Evolutionary conservation across 1,140 invertebrate genomes (phyloP).

Genomic region (Maniola jurtina): DNA sequence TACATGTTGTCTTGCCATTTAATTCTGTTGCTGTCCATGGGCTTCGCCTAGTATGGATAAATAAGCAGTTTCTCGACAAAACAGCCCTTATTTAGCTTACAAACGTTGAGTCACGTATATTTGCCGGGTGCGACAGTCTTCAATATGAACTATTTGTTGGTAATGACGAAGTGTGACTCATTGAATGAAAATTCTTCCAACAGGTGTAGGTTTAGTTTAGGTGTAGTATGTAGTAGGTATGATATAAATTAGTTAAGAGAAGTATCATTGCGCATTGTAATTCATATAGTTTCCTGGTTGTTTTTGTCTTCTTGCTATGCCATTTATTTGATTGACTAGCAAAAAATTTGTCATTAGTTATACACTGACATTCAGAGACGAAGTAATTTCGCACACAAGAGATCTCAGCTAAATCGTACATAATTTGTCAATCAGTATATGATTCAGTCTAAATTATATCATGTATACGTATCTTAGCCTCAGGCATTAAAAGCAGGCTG

Average conservation of each 20-base stretch:
- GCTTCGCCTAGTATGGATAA: constrained; percentile 58
- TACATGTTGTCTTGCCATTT: constrained; percentile 48
- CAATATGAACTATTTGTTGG: constrained; percentile 47
- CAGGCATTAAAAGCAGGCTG: background rate
- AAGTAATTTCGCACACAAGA: background rate
- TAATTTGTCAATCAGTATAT: background rate
- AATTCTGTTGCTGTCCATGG: constrained; percentile 50
- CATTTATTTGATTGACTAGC: constrained; percentile 4
- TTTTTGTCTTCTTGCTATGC: constrained; percentile 16
- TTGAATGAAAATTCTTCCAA: constrained; percentile 47
- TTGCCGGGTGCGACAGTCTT: constrained; percentile 49
- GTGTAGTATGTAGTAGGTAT: constrained; percentile 35
- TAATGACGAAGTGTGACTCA: constrained; percentile 54
- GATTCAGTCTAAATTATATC: background rate
- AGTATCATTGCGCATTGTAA: constrained; percentile 32
- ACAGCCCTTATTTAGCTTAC: constrained; percentile 69
- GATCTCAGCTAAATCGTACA: background rate
- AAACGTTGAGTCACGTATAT: constrained; percentile 53
- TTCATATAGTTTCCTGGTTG: constrained; percentile 33
- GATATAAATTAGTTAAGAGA: constrained; percentile 52
- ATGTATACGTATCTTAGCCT: background rate
- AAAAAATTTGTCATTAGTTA: constrained; percentile 10
- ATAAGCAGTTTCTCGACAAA: constrained; percentile 59
- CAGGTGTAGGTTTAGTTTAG: constrained; percentile 51
- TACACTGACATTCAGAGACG: background rate